Conservation (phyloP, 2,888 invertebrate species). For the Epirrhoe tristata region DNA sequence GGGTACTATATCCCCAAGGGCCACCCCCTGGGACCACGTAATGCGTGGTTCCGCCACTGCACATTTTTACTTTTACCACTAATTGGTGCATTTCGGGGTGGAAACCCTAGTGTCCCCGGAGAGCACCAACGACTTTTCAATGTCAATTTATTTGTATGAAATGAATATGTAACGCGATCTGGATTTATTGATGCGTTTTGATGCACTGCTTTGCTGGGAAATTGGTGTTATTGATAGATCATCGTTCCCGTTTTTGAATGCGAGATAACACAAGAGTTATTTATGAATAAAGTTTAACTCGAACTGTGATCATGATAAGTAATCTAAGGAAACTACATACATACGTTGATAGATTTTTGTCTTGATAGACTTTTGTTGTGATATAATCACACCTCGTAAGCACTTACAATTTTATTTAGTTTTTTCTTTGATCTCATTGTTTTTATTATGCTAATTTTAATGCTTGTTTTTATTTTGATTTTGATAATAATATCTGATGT, state of each 20-base stretch:
- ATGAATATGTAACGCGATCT: constrained; percentile 53
- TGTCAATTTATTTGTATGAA: constrained; percentile 75
- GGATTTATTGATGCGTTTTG: constrained; percentile 44
- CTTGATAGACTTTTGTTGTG: no score
- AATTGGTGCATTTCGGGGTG: constrained; percentile 80
- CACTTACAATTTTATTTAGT: no score
- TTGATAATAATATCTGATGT: no score
- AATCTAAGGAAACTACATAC: no score
- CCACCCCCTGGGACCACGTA: constrained; percentile 55
- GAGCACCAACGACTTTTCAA: constrained; percentile 71
- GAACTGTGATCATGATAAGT: neutral
- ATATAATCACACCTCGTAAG: no score
- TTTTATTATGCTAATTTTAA: no score
- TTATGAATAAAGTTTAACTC: neutral
- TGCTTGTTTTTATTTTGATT: no score
- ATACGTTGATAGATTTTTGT: no score
- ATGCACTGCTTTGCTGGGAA: constrained; percentile 25
- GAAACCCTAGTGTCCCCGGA: constrained; percentile 70
- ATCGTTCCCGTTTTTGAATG: neutral
- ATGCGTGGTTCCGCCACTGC: constrained; percentile 80
- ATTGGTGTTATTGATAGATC: constrained; percentile 2
- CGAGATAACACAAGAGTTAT: no score
- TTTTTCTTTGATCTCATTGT: no score
- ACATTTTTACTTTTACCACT: constrained; percentile 83
- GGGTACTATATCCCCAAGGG: constrained; percentile 58